A percentile compares a stretch with the other conserved stretches of the same genome.
Evolutionary conservation across 1,140 invertebrate species (phyloP).

Genomic region (Plectus sambesii): DNA sequence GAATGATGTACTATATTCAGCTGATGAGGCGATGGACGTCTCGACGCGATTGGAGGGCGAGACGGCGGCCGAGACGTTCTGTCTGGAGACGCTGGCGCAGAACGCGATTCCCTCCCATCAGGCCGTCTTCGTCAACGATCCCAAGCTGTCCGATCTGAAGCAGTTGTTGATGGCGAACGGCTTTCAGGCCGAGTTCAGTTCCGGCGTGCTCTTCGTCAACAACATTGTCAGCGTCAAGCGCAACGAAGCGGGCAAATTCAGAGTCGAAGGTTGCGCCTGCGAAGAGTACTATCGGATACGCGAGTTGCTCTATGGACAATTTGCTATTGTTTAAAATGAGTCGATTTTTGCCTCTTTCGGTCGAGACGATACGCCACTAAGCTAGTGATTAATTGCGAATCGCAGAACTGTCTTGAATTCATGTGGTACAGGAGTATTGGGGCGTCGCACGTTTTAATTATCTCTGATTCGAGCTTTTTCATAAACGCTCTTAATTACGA

Average conservation of each 20-base stretch:
- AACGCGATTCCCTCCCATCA: conserved; percentile 59
- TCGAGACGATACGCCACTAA: too few species aligned
- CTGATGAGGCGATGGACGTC: conserved; percentile 20
- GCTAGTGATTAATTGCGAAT: too few species aligned
- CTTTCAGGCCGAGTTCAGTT: conserved; percentile 80
- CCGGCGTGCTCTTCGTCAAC: conserved; percentile 86
- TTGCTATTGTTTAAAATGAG: conserved; percentile 91
- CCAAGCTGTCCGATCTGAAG: conserved; percentile 91
- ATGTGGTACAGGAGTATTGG: too few species aligned
- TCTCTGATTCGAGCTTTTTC: too few species aligned
- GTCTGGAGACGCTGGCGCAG: conserved; percentile 31
- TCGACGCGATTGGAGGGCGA: not conserved
- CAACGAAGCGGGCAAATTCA: conserved; percentile 75
- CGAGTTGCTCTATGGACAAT: conserved; percentile 86
- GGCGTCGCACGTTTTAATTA: too few species aligned
- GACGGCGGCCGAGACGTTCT: conserved; percentile 23
- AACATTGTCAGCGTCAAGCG: conserved; percentile 76
- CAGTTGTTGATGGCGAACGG: conserved; percentile 75
- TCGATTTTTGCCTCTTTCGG: too few species aligned
- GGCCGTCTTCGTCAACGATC: conserved; percentile 81
- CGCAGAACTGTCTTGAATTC: too few species aligned
- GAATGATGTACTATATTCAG: too few species aligned
- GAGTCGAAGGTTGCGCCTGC: conserved; percentile 80
- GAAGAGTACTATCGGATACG: conserved; percentile 90
- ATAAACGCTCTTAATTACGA: too few species aligned